These are phyloP conservation scores for Oostethus manadensis DNA, from an alignment of 2,113 vertebrate species.

Conservation along the genomic window DNA sequence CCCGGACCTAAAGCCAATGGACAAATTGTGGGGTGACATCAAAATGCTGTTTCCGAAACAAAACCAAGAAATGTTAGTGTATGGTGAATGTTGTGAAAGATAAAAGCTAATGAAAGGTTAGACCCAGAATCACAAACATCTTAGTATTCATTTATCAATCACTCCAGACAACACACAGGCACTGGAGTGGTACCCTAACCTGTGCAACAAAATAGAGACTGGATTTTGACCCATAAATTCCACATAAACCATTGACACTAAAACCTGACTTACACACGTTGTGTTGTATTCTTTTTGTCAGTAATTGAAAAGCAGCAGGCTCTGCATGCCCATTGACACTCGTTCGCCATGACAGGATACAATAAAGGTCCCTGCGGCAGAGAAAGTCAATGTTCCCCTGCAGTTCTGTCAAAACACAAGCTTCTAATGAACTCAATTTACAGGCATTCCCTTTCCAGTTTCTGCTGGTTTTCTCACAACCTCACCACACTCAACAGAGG, in stretches of 20 bases:
- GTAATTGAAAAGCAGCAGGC: not conserved
- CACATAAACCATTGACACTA: too few species aligned
- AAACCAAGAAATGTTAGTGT: too few species aligned
- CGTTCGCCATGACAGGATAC: constrained; percentile 25
- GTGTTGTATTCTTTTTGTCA: not conserved
- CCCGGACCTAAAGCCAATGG: too few species aligned
- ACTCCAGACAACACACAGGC: not conserved
- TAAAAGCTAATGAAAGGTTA: too few species aligned
- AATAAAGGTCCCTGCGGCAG: not conserved
- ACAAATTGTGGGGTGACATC: too few species aligned
- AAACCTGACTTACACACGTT: not conserved
- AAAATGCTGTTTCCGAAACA: too few species aligned
- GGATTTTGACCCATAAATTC: too few species aligned
- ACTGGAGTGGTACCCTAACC: too few species aligned
- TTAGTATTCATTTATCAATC: too few species aligned
- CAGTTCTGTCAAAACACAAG: constrained; percentile 22
- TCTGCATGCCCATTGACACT: not conserved
- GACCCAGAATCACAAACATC: too few species aligned
- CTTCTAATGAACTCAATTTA: constrained; percentile 13
- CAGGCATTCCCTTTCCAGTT: constrained; percentile 3
- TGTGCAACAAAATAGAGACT: too few species aligned
- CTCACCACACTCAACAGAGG: not conserved
- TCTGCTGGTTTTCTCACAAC: not conserved
- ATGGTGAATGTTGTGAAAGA: too few species aligned
- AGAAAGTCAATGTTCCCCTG: constrained; percentile 7